Evolutionary conservation across 1,140 invertebrate species (phyloP).

Genomic region (Drosophila tristis): DNA sequence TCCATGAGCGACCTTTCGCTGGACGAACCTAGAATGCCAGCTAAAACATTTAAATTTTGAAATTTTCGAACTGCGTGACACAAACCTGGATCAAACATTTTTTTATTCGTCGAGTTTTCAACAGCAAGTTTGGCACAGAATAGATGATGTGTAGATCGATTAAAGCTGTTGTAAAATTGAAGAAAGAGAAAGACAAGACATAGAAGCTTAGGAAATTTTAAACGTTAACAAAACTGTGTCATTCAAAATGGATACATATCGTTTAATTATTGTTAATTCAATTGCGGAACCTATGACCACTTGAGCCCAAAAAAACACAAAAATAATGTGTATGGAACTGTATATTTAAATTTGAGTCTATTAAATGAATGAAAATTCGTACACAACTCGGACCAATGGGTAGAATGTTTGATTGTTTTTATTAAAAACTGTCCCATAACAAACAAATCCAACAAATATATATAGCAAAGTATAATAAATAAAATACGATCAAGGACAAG

Average conservation of each 20-base stretch:
- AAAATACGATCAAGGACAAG: slow-evolving; percentile 29
- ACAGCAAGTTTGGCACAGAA: too few species aligned
- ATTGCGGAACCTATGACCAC: slow-evolving; percentile 76
- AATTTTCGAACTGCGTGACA: too few species aligned
- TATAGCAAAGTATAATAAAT: slow-evolving; percentile 6
- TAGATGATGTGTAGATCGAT: too few species aligned
- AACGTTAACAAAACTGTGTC: slow-evolving; percentile 57
- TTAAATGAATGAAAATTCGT: slow-evolving; percentile 25
- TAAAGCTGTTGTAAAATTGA: neutral
- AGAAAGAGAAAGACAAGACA: neutral
- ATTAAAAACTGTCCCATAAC: slow-evolving; percentile 27
- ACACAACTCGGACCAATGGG: slow-evolving; percentile 50
- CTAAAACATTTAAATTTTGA: too few species aligned
- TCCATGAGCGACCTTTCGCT: too few species aligned
- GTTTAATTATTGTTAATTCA: slow-evolving; percentile 75
- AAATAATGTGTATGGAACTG: slow-evolving; percentile 13
- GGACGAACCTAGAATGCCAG: too few species aligned
- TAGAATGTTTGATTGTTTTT: slow-evolving; percentile 39
- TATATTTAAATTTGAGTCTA: slow-evolving; percentile 49
- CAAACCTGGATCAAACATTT: too few species aligned
- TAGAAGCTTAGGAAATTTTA: slow-evolving; percentile 36
- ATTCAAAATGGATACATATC: slow-evolving; percentile 79
- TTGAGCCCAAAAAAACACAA: slow-evolving; percentile 19
- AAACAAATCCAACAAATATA: slow-evolving; percentile 2
- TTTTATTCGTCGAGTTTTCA: too few species aligned